Base-by-base conservation (phyloP, 92 coral and sea anemone genomes). In the Siderastrea siderea region DNA sequence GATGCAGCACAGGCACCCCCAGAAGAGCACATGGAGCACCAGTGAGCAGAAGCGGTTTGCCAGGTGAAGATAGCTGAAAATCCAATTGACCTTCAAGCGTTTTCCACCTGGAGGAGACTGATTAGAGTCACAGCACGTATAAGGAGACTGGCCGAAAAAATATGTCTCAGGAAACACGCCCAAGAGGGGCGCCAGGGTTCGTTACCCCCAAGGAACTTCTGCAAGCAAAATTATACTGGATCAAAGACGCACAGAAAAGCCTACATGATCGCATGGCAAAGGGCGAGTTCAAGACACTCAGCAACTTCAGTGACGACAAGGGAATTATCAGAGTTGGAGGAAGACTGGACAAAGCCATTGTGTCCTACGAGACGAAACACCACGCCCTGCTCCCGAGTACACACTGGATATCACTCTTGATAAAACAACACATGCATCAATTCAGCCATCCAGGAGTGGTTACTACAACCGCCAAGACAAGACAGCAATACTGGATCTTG, bases 331-430 rank as follows among this genome's bases (percentile, higher is more conserved):
- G 0, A 88, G 91, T 81, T 19, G 85, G 92, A 70, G 88, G 88
- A 47, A 76, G 92, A 84, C 74, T 90, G 8, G 87, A 90, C 67
- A 82, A 90, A 67, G 79, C 89, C 65, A 49, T 75, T 48, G 79
- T 74, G 70, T 48, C 75, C 17, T 84, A 84, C 70, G 71, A 84
- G n/a, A 26, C 55, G 58, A 72, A 51, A 49, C 87, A 81, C 48
- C 92, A 88, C 38, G 88, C 76, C 14, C 73, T 83, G 57, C 74
- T 88, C n/a, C 92, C 88, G 1, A 44, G 51, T 55, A 71, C 67
- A 12, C 74, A 82, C 69, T 47, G 83, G 72, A 83, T 88, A 47
- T 88, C 92, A 12, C 77, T 74, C 38, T 75, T 82, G 6, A 82
- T 88, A 26, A 88, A 83, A 10, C 1, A 64, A 16, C 80, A 80